Conservation (phyloP, 2,113 vertebrate species). For the Aramus guarauna region DNA sequence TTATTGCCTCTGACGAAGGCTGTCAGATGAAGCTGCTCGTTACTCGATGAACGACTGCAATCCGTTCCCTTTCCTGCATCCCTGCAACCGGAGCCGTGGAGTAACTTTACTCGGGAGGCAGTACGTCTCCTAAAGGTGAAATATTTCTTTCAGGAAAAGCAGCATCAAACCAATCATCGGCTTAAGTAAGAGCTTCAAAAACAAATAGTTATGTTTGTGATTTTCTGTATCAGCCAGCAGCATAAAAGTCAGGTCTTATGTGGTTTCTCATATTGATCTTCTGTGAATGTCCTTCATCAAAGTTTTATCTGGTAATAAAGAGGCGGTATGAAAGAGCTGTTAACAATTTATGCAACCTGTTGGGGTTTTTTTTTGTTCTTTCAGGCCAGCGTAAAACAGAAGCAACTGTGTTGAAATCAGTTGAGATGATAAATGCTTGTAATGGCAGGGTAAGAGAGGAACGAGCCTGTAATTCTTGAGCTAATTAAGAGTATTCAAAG, state of each 20-base stretch:
- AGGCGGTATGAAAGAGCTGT: neutral
- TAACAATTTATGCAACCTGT: conserved; percentile 11
- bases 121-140: conserved; percentile 46
- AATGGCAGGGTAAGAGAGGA: neutral
- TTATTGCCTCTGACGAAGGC: neutral
- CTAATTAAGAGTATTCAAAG: conserved; percentile 47
- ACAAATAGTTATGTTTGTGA: conserved; percentile 25
- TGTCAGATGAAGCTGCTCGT: neutral
- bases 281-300: conserved; percentile 34
- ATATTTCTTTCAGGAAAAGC: conserved; percentile 17
- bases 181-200: neutral
- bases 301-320: conserved; percentile 55
- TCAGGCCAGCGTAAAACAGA: neutral
- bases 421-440: neutral
- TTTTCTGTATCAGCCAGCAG: neutral
- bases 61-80: neutral
- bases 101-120: conserved; percentile 7
- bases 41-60: neutral
- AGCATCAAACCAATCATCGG: neutral
- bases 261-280: conserved; percentile 56
- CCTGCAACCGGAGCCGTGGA: neutral
- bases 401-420: neutral
- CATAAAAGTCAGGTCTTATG: neutral
- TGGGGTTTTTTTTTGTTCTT: neutral
- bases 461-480: neutral